A percentile compares a stretch with the other conserved stretches of the same genome.
These are phyloP conservation scores for Semaprochilodus insignis DNA, from an alignment of 2,797 vertebrate genomes.

Conservation along the genomic window DNA sequence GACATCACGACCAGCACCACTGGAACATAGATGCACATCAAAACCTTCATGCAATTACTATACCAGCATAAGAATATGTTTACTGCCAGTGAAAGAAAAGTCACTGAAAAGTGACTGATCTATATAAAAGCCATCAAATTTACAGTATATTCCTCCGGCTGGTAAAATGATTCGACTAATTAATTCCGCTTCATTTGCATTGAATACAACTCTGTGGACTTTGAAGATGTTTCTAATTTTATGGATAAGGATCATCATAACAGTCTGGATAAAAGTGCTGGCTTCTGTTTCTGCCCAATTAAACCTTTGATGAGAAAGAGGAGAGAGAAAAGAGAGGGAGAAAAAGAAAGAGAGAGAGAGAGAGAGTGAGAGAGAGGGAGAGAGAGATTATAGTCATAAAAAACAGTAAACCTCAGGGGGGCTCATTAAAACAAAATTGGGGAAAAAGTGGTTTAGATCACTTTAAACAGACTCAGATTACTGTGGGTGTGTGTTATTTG, in stretches of 20 bases:
- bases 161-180: neutral
- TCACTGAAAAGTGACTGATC: too few species aligned
- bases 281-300: constrained; percentile 17
- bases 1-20: too few species aligned
- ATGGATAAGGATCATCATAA: constrained; percentile 1
- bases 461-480: neutral
- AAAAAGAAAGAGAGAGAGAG: constrained; percentile 9
- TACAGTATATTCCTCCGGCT: neutral
- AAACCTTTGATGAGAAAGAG: constrained; percentile 18
- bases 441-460: constrained; percentile 12
- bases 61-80: too few species aligned
- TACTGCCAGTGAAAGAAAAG: too few species aligned
- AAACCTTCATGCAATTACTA: neutral
- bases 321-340: neutral
- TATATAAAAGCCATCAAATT: too few species aligned
- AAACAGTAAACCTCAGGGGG: constrained; percentile 10
- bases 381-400: neutral
- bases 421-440: constrained; percentile 19
- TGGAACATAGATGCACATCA: too few species aligned
- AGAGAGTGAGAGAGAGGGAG: neutral
- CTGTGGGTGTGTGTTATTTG: neutral
- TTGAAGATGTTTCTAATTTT: constrained; percentile 15
- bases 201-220: constrained; percentile 17
- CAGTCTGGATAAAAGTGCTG: constrained; percentile 10
- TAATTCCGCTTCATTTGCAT: constrained; percentile 11